Evolutionary conservation across 1,140 invertebrate genomes (phyloP), one percentile per base, ranked within the genome.

Genomic region (Arion vulgaris): DNA sequence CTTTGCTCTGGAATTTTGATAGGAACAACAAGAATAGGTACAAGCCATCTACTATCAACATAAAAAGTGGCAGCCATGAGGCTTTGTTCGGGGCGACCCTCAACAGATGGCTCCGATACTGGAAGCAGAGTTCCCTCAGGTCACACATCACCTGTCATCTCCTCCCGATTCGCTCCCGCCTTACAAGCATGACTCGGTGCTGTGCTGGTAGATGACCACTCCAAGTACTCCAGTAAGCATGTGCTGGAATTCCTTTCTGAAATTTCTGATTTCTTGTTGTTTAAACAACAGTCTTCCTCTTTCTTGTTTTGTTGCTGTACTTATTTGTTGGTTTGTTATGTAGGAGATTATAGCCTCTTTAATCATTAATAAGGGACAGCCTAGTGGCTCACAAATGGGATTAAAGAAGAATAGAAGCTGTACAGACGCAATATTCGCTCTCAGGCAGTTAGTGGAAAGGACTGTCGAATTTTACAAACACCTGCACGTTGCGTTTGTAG

Each of bases 101-200:
- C 95, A 38, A 96, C 95, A 71, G 89, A 90, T 57, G 84, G 86
- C 28, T 85, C 83, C 32, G 86, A 87, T 74, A 81, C 95, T 95
- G 92, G 94, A 95, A 51, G 95, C 92, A 83, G 87, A 11, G 88
- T 86, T 13, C 85, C 87, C 34, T 90, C 90, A 83, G 87, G 94
- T 90, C 88, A 90, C 83, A 93, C 90, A 88, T 92, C 92, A 91
- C 93, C 93, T 89, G 91, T 93, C 89, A 92, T 91, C 85, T 93
- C 93, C 72, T 95, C 95, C 91, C 95, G 11, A 85, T 89, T 49
- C 86, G 88, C 34, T 89, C 89, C 76, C 89, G 36, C 87, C 87
- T 53, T 87, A 85, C 81, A 87, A 87, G 81, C 84, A 86, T 82
- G 86, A 85, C 32, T 62, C 73, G 53, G 78, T 62, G 72, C 38